These are phyloP conservation scores for Melolontha melolontha DNA, from an alignment of 2,888 invertebrate species.

Conservation along the genomic window DNA sequence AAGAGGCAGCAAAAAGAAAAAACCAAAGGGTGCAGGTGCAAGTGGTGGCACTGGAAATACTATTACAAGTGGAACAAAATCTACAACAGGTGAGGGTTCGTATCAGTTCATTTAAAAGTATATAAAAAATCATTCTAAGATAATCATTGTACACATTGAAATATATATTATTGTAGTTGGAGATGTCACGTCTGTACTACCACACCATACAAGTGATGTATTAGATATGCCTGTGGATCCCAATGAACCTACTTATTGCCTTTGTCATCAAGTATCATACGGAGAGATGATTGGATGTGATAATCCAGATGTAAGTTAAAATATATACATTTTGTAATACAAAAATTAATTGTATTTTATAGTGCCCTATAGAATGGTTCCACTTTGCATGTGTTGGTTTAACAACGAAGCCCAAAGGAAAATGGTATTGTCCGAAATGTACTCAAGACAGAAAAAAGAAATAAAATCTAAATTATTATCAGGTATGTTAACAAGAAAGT, in stretches of 20 bases:
- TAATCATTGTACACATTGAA: background rate
- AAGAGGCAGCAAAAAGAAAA: slow-evolving; percentile 68
- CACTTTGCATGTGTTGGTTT: slow-evolving; percentile 95
- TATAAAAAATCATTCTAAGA: background rate
- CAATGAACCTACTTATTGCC: slow-evolving; percentile 98
- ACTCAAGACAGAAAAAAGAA: slow-evolving; percentile 84
- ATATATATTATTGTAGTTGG: slow-evolving; percentile 55
- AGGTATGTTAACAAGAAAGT: background rate
- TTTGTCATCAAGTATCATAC: slow-evolving; percentile 97
- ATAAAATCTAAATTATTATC: slow-evolving; percentile 64
- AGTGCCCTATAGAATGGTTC: slow-evolving; percentile 94
- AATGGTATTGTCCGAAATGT: slow-evolving; percentile 96
- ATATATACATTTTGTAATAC: background rate
- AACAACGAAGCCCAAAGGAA: slow-evolving; percentile 92
- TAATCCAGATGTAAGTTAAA: slow-evolving; percentile 81
- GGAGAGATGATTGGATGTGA: slow-evolving; percentile 98
- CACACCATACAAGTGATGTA: slow-evolving; percentile 88
- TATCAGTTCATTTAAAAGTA: slow-evolving; percentile 56
- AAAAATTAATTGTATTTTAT: slow-evolving; percentile 55
- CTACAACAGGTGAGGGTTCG: slow-evolving; percentile 64
- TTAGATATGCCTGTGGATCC: slow-evolving; percentile 95
- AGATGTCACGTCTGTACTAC: slow-evolving; percentile 64
- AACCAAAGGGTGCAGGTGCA: slow-evolving; percentile 67
- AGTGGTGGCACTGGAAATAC: slow-evolving; percentile 53
- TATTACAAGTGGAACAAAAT: slow-evolving; percentile 60